Evolutionary conservation across 2,113 vertebrate genomes (phyloP), one percentile per base, ranked within the genome.

Genomic region (Panthera uncia): DNA sequence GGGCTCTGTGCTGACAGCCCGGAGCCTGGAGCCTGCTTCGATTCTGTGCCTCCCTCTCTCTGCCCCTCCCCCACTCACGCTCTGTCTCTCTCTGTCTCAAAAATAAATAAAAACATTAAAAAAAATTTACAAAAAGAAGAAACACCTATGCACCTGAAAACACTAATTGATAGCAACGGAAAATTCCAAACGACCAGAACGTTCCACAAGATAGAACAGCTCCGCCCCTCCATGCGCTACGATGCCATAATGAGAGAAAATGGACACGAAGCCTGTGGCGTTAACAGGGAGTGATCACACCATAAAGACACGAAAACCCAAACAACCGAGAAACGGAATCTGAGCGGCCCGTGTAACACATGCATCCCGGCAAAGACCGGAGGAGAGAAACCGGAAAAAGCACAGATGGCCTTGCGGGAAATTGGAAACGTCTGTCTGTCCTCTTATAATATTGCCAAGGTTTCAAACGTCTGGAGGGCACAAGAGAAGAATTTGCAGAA

Each of bases 111-210:
- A 45, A 45, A 45, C 45, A 9, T 45, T 45, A 45, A 45, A 45
- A 45, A 45, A 45, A 0, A 9, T 45, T 45, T 45, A 9, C 1
- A 45, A 45, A 57, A 92, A 89, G 81, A 95, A 84, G 41, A 23
- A 83, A 95, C 89, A 76, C 6, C 63, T 88, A 45, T 21, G 18
- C 38, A 18, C 18, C 48, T 63, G 41, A 82, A 97, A 61, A 38
- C 7, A 36, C 82, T 71, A 21, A 83, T 73, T 91, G 82, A n/a
- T 74, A 48, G 41, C 50, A 48, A 84, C 38, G 15, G 92, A 92
- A 93, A 92, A 83, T 61, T 80, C 31, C 33, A n/a, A 80, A 68
- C 5, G 76, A 25, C 69, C 85, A n/a, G 87, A 94, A 71, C 45
- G 25, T 52, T 73, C 23, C 11, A 8, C 4, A 76, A 48, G 5